phyloP scores from a whole-genome alignment of 2,888 invertebrate genomes.

The Aelia acuminata region DNA sequence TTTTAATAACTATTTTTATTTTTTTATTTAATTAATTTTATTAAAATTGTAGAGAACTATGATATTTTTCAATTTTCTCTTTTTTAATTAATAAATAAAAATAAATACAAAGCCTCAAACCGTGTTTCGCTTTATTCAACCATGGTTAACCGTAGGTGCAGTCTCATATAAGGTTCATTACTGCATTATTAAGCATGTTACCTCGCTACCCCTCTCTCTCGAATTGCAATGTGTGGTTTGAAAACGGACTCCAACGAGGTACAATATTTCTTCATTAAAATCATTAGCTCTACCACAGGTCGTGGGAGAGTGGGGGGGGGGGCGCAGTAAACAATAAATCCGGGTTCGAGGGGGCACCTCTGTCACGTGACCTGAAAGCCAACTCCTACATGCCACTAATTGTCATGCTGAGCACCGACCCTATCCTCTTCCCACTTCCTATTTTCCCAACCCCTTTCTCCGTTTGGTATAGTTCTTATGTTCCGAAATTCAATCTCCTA shows the following conservation, averaged over 20 bases:
- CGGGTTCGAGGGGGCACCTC: not conserved
- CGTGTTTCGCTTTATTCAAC: no score
- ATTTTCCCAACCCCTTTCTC: not conserved
- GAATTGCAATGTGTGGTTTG: not conserved
- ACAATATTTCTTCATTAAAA: constrained; percentile 30
- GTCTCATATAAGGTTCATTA: not conserved
- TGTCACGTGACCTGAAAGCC: constrained; percentile 19
- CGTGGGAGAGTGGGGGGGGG: not conserved
- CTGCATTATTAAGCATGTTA: not conserved
- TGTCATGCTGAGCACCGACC: not conserved
- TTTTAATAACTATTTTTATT: no score
- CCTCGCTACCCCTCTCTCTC: not conserved
- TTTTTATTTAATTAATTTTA: no score
- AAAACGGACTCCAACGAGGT: not conserved
- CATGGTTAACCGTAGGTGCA: not conserved
- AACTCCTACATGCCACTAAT: not conserved
- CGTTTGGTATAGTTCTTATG: not conserved
- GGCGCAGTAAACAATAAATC: constrained; percentile 30
- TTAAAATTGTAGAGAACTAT: no score
- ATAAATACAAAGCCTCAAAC: no score
- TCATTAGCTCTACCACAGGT: not conserved
- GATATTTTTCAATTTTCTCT: no score
- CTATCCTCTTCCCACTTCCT: not conserved
- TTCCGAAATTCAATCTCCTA: not conserved
- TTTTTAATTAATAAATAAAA: no score